phyloP scores from a whole-genome alignment of 2,797 vertebrate genomes.

The Aldrovandia affinis region DNA sequence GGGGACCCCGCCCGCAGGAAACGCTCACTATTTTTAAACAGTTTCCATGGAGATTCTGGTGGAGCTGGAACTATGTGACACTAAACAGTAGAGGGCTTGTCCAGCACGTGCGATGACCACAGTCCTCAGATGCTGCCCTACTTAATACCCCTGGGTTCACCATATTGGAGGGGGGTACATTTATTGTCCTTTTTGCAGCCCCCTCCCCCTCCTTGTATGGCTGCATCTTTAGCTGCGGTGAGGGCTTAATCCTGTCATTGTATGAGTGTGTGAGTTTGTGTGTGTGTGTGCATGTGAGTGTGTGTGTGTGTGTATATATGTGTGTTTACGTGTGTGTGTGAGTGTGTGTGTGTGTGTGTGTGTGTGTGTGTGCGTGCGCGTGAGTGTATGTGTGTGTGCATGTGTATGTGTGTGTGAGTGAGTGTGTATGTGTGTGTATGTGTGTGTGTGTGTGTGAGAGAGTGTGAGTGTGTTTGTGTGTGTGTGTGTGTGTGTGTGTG shows the following conservation, averaged over 20 bases:
- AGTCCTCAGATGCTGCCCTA: not conserved
- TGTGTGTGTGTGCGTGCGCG: conserved; percentile 12
- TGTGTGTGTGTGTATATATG: conserved; percentile 19
- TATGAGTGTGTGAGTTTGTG: conserved; percentile 23
- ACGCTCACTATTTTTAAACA: conserved; percentile 32
- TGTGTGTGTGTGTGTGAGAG: too few relatives aligned
- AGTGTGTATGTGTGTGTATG: conserved; percentile 23
- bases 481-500: conserved; percentile 18
- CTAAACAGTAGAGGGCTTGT: conserved; percentile 58
- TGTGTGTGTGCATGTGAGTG: conserved; percentile 17
- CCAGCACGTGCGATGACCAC: conserved; percentile 32
- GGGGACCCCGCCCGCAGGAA: conserved; percentile 5
- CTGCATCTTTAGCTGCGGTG: not conserved
- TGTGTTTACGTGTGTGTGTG: conserved; percentile 27
- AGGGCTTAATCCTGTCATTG: conserved; percentile 30
- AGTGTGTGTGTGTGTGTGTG: conserved; percentile 17
- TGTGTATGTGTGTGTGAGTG: conserved; percentile 28
- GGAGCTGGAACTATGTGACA: conserved; percentile 48
- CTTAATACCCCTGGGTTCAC: not conserved
- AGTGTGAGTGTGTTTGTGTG: conserved; percentile 23
- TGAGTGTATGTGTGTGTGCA: too few relatives aligned
- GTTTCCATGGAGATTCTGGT: conserved; percentile 43
- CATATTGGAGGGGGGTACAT: not conserved
- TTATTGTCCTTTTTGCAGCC: not conserved
- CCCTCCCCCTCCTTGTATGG: not conserved